Percentiles rank a stretch among this genome's conserved stretches.
Conservation (phyloP, 1,140 invertebrate genomes). For the Phortica variegata region DNA sequence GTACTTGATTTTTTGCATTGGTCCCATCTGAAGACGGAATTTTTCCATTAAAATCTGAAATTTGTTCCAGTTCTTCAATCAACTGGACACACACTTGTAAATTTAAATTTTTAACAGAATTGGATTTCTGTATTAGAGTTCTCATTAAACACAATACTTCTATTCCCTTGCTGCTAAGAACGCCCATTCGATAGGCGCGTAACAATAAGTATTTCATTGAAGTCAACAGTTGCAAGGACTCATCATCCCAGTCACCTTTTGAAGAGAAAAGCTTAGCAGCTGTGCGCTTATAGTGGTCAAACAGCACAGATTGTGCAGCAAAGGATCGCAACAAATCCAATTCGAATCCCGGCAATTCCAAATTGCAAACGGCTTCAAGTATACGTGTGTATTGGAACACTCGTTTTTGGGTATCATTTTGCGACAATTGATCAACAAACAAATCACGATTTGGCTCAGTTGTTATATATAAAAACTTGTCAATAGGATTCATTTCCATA, state of each 20-base stretch:
- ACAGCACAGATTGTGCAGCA: slow-evolving; percentile 15
- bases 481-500: slow-evolving; percentile 23
- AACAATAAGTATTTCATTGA: slow-evolving; percentile 28
- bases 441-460: slow-evolving; percentile 42
- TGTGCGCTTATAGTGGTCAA: slow-evolving; percentile 18
- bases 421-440: slow-evolving; percentile 23
- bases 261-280: slow-evolving; percentile 5
- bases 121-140: slow-evolving; percentile 14
- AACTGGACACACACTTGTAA: slow-evolving; percentile 8
- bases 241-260: slow-evolving; percentile 14
- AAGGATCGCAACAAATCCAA: slow-evolving; percentile 21
- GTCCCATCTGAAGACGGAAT: not conserved
- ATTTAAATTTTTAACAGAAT: slow-evolving; percentile 4
- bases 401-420: slow-evolving; percentile 34
- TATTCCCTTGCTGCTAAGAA: slow-evolving; percentile 8
- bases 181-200: slow-evolving; percentile 25
- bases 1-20: not conserved
- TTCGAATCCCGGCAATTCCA: slow-evolving; percentile 57
- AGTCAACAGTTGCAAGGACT: slow-evolving; percentile 16
- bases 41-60: not conserved
- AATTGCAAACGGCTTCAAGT: slow-evolving; percentile 57
- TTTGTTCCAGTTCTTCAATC: slow-evolving; percentile 9
- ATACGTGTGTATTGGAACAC: slow-evolving; percentile 45
- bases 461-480: slow-evolving; percentile 43
- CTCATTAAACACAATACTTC: slow-evolving; percentile 28